Evolutionary conservation across 2,113 vertebrate genomes (phyloP).

Genomic region (Cyanoliseus patagonus): DNA sequence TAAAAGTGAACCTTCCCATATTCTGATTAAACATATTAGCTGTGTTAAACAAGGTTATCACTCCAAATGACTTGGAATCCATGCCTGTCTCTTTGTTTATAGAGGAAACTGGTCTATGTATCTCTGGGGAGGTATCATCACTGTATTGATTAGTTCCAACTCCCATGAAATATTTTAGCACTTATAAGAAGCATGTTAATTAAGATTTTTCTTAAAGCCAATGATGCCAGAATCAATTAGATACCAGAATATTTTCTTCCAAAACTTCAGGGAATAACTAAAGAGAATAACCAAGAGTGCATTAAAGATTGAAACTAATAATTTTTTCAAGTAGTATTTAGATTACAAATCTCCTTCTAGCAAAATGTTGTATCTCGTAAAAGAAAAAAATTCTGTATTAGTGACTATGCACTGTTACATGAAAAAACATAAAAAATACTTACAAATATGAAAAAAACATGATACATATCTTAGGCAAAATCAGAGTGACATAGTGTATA

Average conservation of each 20-base stretch:
- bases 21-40: not conserved
- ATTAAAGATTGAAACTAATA: not conserved
- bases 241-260: not conserved
- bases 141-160: not conserved
- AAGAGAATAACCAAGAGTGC: not conserved
- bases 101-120: not conserved
- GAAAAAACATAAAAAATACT: not conserved
- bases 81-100: not conserved
- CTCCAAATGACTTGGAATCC: not conserved
- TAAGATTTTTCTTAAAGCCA: not conserved
- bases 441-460: not conserved
- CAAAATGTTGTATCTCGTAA: not conserved
- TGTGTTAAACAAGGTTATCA: not conserved
- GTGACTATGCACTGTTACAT: not conserved
- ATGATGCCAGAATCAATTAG: not conserved
- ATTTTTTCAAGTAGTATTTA: not conserved
- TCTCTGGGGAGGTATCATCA: not conserved
- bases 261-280: not conserved
- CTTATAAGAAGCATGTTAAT: slow-evolving; percentile 11
- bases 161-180: not conserved
- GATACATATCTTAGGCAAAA: not conserved
- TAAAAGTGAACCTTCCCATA: not conserved
- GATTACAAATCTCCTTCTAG: not conserved
- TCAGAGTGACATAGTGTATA: not conserved
- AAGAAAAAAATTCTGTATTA: not conserved